Base-by-base conservation (phyloP, 2,797 vertebrate genomes). In the Bradypodion ventrale region DNA sequence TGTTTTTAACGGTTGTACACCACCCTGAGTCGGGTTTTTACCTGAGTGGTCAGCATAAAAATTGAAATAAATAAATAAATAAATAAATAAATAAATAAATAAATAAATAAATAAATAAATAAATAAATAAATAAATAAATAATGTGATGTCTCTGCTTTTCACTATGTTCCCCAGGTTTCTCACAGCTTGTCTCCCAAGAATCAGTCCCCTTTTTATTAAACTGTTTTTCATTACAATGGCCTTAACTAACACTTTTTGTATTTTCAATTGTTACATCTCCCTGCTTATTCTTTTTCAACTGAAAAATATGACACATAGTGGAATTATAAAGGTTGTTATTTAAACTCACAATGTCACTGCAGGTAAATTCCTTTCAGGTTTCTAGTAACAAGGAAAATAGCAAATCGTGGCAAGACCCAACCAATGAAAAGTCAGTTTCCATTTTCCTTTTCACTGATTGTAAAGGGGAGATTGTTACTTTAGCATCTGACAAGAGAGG, bases 401-500 rank as follows among this genome's bases (percentile, higher is more conserved):
- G 84, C 59, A 66, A 49, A n/a, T 35, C 40, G 7, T 13, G 27
- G 13, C 46, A 77, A 73, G 77, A 63, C 42, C 77, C 73, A 49
- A 42, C 16, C 42, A 7, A 73, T 85, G 49, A 77, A 35, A 86
- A 85, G 87, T 16, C n/a, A 82, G 63, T 32, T 87, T 68, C 60
- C 73, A 81, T 75, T 87, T 76, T 85, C 88, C 84, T 89, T 89
- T 68, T 62, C 87, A 63, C 69, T 49, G 66, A 89, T 60, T 88
- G 80, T 68, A 60, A 82, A 79, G 44, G 75, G 73, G 89, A 90
- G 87, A 87, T 90, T 4, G 75, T 46, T 80, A 29, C 52, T 83
- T 78, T 78, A 92, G 89, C 78, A 81, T 86, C 6, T 91, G 89
- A 94, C 88, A 86, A 92, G 87, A 82, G 65, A 52, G 85, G 85